Evolutionary conservation across 2,888 invertebrate genomes (phyloP).

Genomic region (Cantharis rufa): DNA sequence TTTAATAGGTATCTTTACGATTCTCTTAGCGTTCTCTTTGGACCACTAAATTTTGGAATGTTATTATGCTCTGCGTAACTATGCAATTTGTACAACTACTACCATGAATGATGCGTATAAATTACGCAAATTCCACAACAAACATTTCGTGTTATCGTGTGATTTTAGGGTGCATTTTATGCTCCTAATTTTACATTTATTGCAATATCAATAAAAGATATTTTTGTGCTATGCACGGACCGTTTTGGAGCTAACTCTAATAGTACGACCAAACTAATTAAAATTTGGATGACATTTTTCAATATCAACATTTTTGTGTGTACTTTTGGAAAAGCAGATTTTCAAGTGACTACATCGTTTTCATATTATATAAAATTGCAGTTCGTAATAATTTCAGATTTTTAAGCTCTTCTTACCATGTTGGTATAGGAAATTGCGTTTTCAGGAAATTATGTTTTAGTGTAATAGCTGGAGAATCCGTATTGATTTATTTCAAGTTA

Average conservation of each 20-base stretch:
- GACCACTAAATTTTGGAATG: neutral
- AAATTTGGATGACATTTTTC: neutral
- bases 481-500: neutral
- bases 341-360: neutral
- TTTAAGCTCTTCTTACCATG: neutral
- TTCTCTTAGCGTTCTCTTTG: neutral
- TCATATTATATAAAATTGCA: neutral
- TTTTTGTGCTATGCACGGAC: neutral
- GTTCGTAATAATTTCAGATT: neutral
- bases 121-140: neutral
- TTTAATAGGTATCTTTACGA: neutral
- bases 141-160: neutral
- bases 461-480: neutral
- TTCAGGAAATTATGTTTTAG: neutral
- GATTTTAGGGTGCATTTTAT: neutral
- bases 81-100: neutral
- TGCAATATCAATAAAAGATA: neutral
- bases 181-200: neutral
- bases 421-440: neutral
- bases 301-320: neutral
- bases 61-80: neutral
- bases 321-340: neutral
- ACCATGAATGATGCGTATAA: neutral
- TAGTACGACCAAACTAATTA: neutral
- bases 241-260: neutral